Evolutionary conservation across 2,888 invertebrate species (phyloP).

Genomic region (Erebia epiphron): DNA sequence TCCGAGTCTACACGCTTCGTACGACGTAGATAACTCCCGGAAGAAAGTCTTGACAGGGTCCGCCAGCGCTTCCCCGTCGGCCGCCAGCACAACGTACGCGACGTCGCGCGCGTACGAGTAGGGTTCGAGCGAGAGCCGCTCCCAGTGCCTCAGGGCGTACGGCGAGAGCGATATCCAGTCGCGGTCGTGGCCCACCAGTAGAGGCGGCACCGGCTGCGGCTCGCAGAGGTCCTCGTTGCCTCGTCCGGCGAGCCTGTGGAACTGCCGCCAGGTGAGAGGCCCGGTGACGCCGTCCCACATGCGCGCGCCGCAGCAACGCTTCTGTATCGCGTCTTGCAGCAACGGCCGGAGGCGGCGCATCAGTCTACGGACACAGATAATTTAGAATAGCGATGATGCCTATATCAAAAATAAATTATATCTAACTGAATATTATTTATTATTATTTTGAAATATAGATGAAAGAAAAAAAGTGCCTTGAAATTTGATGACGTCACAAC

Average conservation of each 20-base stretch:
- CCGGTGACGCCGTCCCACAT: conserved; percentile 98
- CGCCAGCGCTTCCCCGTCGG: conserved; percentile 93
- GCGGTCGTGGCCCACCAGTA: conserved; percentile 96
- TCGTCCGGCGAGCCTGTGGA: conserved; percentile 96
- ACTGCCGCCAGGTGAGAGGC: conserved; percentile 98
- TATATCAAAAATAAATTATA: too few relatives aligned
- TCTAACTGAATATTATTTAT: too few relatives aligned
- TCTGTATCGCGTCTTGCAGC: conserved; percentile 97
- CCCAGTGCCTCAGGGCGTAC: conserved; percentile 97
- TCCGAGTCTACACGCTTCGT: conserved; percentile 97
- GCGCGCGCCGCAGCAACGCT: conserved; percentile 92
- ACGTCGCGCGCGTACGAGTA: conserved; percentile 97
- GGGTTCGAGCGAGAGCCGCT: conserved; percentile 97
- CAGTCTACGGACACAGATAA: conserved; percentile 74
- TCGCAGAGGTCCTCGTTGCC: conserved; percentile 98
- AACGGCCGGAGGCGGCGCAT: conserved; percentile 95
- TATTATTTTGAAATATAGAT: too few relatives aligned
- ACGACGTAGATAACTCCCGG: conserved; percentile 95
- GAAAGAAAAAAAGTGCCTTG: too few relatives aligned
- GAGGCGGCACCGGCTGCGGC: conserved; percentile 97
- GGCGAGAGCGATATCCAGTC: conserved; percentile 98
- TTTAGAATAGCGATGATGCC: too few relatives aligned
- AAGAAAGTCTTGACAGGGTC: conserved; percentile 93
- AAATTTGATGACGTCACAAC: too few relatives aligned
- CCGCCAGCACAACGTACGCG: conserved; percentile 96